These are phyloP conservation scores for Xenus cinereus DNA, from an alignment of 2,113 vertebrate genomes.

Conservation along the genomic window DNA sequence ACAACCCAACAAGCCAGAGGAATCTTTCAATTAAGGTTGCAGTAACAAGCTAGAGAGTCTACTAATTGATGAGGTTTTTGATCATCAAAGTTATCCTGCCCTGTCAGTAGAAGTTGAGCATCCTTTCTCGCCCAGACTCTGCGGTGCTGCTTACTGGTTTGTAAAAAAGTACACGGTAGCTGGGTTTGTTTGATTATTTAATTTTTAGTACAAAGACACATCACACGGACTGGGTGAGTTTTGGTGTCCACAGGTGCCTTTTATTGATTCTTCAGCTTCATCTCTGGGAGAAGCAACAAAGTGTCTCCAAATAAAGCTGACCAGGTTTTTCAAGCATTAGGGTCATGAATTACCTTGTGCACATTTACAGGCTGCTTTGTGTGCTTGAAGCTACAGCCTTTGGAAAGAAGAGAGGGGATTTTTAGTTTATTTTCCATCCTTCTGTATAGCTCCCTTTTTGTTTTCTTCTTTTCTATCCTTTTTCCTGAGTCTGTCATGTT, in stretches of 20 bases:
- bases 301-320: slow-evolving; percentile 44
- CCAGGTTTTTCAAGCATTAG: slow-evolving; percentile 4
- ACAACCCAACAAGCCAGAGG: slow-evolving; percentile 1
- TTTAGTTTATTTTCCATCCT: not conserved
- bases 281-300: slow-evolving; percentile 13
- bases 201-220: slow-evolving; percentile 13
- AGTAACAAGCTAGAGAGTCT: not conserved
- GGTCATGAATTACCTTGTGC: not conserved
- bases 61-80: not conserved
- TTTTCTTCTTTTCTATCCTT: not conserved
- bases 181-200: slow-evolving; percentile 63
- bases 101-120: not conserved
- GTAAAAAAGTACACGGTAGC: slow-evolving; percentile 28
- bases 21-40: slow-evolving; percentile 6
- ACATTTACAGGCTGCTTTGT: not conserved
- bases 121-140: not conserved
- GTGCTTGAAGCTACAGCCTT: not conserved
- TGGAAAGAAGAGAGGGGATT: not conserved
- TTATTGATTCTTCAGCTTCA: slow-evolving; percentile 57
- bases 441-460: not conserved
- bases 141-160: not conserved
- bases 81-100: not conserved
- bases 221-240: slow-evolving; percentile 55
- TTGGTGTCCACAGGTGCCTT: slow-evolving; percentile 76
- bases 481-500: not conserved